Evolutionary conservation across 64 coral and sea anemone species (phyloP).

Genomic region (Orbicella faveolata): DNA sequence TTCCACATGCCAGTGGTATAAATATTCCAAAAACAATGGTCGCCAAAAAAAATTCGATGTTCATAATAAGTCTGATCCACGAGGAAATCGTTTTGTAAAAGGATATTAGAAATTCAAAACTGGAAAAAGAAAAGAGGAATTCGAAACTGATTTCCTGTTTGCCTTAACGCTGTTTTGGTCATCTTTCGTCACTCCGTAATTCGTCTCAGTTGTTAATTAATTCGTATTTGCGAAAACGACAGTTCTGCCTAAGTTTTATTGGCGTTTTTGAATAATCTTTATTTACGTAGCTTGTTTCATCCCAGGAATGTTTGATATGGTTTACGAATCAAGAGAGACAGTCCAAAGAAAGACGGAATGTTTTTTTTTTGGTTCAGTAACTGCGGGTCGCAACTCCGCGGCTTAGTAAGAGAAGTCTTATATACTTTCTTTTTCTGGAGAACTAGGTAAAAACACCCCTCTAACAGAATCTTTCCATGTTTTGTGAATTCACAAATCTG

Average conservation of each 20-base stretch:
- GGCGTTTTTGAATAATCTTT: conserved; percentile 44
- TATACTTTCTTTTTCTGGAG: neutral
- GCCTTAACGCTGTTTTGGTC: neutral
- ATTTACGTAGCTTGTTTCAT: conserved; percentile 35
- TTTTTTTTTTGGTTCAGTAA: neutral
- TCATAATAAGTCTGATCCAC: neutral
- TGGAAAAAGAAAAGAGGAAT: neutral
- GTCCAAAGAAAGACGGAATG: neutral
- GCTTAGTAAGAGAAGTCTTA: too few relatives aligned
- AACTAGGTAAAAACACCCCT: neutral
- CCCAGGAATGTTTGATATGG: neutral
- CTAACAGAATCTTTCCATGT: neutral
- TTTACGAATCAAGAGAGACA: neutral
- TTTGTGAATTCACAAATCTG: too few relatives aligned
- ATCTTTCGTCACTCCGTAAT: neutral
- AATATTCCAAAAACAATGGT: conserved; percentile 6
- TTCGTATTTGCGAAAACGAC: conserved; percentile 24
- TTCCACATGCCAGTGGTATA: neutral
- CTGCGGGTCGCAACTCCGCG: neutral
- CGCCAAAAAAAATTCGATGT: neutral
- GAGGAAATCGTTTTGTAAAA: neutral
- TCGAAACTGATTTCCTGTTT: neutral
- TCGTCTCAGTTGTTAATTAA: neutral
- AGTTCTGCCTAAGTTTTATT: conserved; percentile 25
- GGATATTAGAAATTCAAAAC: neutral